These are phyloP conservation scores for Drosophila planitibia DNA, from an alignment of 2,888 invertebrate species.

Conservation along the genomic window DNA sequence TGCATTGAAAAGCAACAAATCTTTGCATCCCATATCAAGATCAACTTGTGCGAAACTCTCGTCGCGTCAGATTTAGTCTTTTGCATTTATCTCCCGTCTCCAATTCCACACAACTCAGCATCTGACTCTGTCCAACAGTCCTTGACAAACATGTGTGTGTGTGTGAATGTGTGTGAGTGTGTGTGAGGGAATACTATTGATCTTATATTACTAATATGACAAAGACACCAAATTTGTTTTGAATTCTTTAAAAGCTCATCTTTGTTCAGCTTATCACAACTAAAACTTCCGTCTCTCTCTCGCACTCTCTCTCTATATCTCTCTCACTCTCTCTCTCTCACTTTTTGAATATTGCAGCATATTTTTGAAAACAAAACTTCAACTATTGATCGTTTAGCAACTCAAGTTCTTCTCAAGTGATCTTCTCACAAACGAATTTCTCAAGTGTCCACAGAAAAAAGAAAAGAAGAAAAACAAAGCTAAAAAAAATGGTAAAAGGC, in stretches of 20 bases:
- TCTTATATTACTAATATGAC: conserved; percentile 3
- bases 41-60: conserved; percentile 50
- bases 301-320: not conserved
- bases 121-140: conserved; percentile 31
- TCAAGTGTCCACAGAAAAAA: conserved; percentile 26
- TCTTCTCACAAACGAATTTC: conserved; percentile 22
- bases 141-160: conserved; percentile 25
- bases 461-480: not conserved
- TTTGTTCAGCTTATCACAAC: not conserved
- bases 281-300: not conserved
- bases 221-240: not conserved
- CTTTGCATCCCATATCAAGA: conserved; percentile 47
- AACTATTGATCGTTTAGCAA: conserved; percentile 34
- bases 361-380: not conserved
- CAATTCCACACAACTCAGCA: conserved; percentile 12
- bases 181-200: conserved; percentile 15
- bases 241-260: not conserved
- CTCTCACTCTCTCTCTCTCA: not conserved
- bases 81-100: conserved; percentile 23
- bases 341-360: not conserved
- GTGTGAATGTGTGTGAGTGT: not conserved
- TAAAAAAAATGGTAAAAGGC: conserved; percentile 6
- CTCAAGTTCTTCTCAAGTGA: conserved; percentile 32
- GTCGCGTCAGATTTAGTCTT: conserved; percentile 31
- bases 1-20: conserved; percentile 26